phyloP scores from a whole-genome alignment of 2,113 vertebrate species.

The Pluvialis apricaria region DNA sequence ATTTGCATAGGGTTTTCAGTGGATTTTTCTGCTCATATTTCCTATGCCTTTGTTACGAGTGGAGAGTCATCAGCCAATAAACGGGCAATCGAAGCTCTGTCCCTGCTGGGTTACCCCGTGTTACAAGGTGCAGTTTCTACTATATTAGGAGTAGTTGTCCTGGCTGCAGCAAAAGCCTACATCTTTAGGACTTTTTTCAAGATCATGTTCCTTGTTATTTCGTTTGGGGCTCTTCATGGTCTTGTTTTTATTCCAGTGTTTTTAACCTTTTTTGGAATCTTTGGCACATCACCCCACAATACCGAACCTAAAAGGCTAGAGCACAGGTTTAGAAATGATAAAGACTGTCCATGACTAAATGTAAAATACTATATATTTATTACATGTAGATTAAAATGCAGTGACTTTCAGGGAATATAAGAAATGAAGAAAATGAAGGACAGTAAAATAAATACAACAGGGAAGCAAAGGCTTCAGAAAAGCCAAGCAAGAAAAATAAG shows the following conservation, averaged over 20 bases:
- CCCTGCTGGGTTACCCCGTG: conserved; percentile 79
- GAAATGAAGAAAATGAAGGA: not conserved
- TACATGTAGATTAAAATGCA: not conserved
- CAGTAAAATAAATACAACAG: not conserved
- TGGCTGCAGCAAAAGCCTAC: conserved; percentile 73
- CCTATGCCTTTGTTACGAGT: conserved; percentile 80
- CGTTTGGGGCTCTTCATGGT: conserved; percentile 79
- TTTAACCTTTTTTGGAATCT: conserved; percentile 58
- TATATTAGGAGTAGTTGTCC: conserved; percentile 74
- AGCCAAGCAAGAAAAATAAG: not conserved
- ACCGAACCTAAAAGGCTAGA: not conserved
- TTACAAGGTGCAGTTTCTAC: conserved; percentile 78
- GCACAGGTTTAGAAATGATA: not conserved
- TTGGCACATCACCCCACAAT: not conserved
- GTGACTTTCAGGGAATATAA: not conserved
- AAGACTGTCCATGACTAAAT: not conserved
- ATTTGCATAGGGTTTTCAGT: conserved; percentile 90
- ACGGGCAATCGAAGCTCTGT: conserved; percentile 73
- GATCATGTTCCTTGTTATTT: conserved; percentile 84
- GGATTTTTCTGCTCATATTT: conserved; percentile 87
- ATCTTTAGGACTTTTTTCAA: conserved; percentile 87
- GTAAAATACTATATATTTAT: not conserved
- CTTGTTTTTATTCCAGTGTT: conserved; percentile 5
- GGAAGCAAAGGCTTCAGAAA: not conserved
- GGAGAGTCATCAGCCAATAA: conserved; percentile 53